A percentile compares a stretch with the other conserved stretches of the same genome.
phyloP scores from a whole-genome alignment of 2,797 vertebrate species.

The Bradypodion pumilum region DNA sequence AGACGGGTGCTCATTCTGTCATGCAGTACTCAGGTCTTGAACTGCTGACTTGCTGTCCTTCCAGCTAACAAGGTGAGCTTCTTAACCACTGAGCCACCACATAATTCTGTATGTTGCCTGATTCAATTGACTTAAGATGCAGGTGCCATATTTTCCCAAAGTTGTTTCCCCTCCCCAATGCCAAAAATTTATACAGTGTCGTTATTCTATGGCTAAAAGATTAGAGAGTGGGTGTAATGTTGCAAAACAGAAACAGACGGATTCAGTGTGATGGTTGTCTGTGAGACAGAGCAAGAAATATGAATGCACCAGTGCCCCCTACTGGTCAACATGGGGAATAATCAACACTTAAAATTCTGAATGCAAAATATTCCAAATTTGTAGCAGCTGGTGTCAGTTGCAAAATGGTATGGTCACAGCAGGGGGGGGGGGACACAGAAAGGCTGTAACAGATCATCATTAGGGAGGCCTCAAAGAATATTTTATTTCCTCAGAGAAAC shows the following conservation, averaged over 20 bases:
- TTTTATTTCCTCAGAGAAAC: background rate
- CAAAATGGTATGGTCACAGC: slow-evolving; percentile 18
- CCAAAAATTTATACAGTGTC: background rate
- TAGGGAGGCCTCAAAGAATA: background rate
- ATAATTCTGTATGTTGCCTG: background rate
- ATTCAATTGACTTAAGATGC: background rate
- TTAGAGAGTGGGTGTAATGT: background rate
- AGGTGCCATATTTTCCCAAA: background rate
- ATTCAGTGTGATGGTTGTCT: background rate
- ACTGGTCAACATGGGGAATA: slow-evolving; percentile 8
- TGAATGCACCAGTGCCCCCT: slow-evolving; percentile 14
- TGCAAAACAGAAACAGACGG: background rate
- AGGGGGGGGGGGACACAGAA: background rate
- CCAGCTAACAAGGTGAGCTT: no score
- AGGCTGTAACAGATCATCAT: background rate
- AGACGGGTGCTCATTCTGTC: no score
- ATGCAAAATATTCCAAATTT: slow-evolving; percentile 13
- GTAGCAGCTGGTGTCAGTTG: background rate
- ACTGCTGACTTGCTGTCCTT: no score
- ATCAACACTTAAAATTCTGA: background rate
- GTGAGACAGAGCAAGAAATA: background rate
- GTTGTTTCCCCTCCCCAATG: no score
- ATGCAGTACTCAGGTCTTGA: no score
- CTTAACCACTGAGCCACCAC: no score
- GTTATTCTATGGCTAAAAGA: background rate